Evolutionary conservation across 1,140 invertebrate genomes (phyloP), one percentile per base, ranked within the genome.

Genomic region (Tetramorium simillimum): DNA sequence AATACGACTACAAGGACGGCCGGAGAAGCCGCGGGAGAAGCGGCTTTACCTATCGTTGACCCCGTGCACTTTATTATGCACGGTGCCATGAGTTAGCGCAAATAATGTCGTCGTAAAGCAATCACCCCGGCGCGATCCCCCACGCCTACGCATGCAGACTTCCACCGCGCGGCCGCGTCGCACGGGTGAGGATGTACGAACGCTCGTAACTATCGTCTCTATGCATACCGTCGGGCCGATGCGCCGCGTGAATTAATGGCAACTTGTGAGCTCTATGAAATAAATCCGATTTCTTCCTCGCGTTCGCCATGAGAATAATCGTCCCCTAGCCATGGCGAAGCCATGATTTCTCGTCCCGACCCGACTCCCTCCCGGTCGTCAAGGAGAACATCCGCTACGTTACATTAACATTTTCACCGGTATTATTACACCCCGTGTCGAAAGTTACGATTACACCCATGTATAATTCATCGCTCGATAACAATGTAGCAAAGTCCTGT

Each of bases 21-120:
- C 43, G 12, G 51, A 69, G 51, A 33, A 65, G 51, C 69, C 67
- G 37, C 67, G 37, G 40, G 67, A 58, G 67, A 82, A 16, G 3
- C 24, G 51, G 46, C 51, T 46, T 87, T 53, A 69, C 56, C 89
- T 90, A 91, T 92, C 87, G 90, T 89, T 93, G 91, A 92, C 90
- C 91, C 89, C 85, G 67, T 86, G 88, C 89, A 90, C 92, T 94
- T 94, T 94, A 93, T 94, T 94, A 94, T 92, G 80, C 90, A 72
- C 85, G 77, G 56, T 88, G 88, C 89, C 89, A 77, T 93, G 91
- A 92, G 85, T 94, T 93, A 93, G 84, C 90, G 92, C 91, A 92
- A 93, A 93, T 94, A 93, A 94, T 93, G 93, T 93, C 92, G 91
- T 90, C 92, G 91, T 94, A 94, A 94, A 94, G 91, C 91, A 93